Evolutionary conservation across 1,140 invertebrate genomes (phyloP).

Genomic region (Zaprionus africanus): DNA sequence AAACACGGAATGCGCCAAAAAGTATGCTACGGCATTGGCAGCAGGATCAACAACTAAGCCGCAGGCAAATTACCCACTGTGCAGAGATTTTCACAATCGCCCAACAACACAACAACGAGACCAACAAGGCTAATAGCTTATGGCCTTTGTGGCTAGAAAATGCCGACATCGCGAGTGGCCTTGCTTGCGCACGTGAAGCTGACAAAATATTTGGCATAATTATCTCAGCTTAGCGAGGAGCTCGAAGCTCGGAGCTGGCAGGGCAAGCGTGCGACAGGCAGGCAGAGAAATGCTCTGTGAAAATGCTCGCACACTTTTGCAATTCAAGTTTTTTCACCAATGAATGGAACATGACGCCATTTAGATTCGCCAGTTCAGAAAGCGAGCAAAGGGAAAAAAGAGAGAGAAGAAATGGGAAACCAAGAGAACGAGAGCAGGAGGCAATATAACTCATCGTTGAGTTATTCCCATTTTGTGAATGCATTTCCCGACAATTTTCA

Average conservation of each 20-base stretch:
- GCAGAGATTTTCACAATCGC: constrained; percentile 33
- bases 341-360: constrained; percentile 56
- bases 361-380: constrained; percentile 70
- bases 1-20: constrained; percentile 32
- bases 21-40: constrained; percentile 38
- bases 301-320: constrained; percentile 50
- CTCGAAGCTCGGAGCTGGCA: background rate
- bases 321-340: constrained; percentile 68
- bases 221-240: constrained; percentile 45
- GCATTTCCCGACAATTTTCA: constrained; percentile 39
- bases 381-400: constrained; percentile 3
- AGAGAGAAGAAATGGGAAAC: constrained; percentile 9
- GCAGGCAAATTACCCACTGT: constrained; percentile 37
- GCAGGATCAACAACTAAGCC: constrained; percentile 44
- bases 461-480: constrained; percentile 36
- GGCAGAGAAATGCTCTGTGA: background rate
- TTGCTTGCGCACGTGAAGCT: constrained; percentile 33
- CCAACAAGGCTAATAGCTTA: constrained; percentile 19
- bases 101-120: constrained; percentile 6
- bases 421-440: background rate
- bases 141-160: constrained; percentile 27
- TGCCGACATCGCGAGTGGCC: constrained; percentile 11
- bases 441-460: constrained; percentile 38
- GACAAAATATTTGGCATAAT: constrained; percentile 65
- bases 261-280: background rate